Evolutionary conservation across 2,113 vertebrate genomes (phyloP).

Genomic region (Apistogramma diplotaenia): DNA sequence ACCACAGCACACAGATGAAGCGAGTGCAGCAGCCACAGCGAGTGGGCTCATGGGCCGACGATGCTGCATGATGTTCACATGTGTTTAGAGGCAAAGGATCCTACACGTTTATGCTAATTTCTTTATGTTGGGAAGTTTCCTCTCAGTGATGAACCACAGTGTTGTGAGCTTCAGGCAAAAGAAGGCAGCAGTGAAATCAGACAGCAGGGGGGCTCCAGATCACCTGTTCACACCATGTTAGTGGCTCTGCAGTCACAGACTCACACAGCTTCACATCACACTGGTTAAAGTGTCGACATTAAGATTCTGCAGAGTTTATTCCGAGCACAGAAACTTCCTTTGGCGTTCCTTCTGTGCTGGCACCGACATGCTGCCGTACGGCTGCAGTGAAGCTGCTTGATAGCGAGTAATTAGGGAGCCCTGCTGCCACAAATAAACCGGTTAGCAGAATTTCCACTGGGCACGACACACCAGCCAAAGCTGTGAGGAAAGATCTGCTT

Average conservation of each 20-base stretch:
- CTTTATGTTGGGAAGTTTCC: accelerated
- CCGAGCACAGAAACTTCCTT: not conserved
- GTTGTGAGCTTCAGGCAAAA: not conserved
- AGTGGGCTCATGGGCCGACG: not conserved
- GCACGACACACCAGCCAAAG: not conserved
- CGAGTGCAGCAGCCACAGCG: not conserved
- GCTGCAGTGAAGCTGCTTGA: not conserved
- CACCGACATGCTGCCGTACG: not conserved
- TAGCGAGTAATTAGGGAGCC: not conserved
- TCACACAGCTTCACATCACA: not conserved
- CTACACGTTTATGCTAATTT: not conserved
- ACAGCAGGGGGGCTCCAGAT: no score
- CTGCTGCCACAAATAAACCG: not conserved
- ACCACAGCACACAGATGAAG: no score
- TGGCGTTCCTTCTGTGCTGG: not conserved
- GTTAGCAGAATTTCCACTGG: not conserved
- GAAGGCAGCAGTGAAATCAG: not conserved
- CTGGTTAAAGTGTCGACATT: not conserved
- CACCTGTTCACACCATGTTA: not conserved
- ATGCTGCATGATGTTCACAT: not conserved
- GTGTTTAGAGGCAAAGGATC: not conserved
- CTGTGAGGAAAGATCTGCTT: not conserved
- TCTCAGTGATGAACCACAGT: not conserved
- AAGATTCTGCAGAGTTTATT: not conserved
- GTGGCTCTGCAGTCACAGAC: not conserved